Evolutionary conservation across 2,888 invertebrate genomes (phyloP).

Genomic region (Sminthurinus aureus): DNA sequence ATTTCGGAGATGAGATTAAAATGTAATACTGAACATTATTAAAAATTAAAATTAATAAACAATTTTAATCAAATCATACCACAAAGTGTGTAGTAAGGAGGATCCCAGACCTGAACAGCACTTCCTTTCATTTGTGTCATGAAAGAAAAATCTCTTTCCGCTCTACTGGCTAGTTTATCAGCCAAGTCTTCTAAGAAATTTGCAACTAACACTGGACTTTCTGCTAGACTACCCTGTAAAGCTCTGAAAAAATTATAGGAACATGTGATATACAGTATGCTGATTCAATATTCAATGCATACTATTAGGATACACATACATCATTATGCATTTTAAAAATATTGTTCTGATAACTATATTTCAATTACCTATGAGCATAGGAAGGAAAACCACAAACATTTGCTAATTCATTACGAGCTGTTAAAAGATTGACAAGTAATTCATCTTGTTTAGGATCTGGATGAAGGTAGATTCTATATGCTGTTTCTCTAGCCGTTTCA

Average conservation of each 20-base stretch:
- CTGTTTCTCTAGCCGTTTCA: constrained; percentile 82
- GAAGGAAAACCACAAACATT: constrained; percentile 86
- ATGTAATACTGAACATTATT: no score
- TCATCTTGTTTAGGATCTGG: constrained; percentile 80
- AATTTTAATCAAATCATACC: no score
- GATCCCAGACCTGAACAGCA: constrained; percentile 76
- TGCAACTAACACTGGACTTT: constrained; percentile 78
- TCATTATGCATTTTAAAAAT: background rate
- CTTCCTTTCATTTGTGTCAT: constrained; percentile 78
- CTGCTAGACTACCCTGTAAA: constrained; percentile 85
- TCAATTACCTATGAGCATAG: constrained; percentile 76
- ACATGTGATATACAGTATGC: constrained; percentile 41
- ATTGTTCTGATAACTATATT: background rate
- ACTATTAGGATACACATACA: background rate
- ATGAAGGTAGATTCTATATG: constrained; percentile 84
- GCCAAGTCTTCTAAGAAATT: constrained; percentile 82
- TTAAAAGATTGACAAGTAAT: constrained; percentile 76
- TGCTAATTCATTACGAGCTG: constrained; percentile 80
- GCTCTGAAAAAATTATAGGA: constrained; percentile 68
- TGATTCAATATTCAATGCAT: no score
- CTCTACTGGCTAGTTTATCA: constrained; percentile 73
- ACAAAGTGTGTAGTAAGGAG: constrained; percentile 76
- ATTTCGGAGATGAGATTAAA: no score
- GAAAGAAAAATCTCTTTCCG: constrained; percentile 75
- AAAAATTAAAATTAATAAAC: no score